Evolutionary conservation across 2,797 vertebrate species (phyloP), one percentile per base, ranked within the genome.

Genomic region (Urosaurus nigricauda): DNA sequence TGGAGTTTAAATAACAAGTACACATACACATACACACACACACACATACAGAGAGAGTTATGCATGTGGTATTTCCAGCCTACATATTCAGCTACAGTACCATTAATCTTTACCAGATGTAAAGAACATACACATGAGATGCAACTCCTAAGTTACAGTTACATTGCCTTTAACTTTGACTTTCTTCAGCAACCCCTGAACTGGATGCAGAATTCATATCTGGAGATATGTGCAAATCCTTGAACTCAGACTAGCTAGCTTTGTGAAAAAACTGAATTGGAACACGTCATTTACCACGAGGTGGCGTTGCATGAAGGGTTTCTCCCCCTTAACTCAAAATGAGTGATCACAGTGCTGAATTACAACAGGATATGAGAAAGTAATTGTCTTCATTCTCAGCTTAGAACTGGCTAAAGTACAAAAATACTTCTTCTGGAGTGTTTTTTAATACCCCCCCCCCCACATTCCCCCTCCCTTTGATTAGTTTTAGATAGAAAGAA

Each of bases 351-450:
- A 2, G 11, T 5, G 65, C n/a, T 82, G 26, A 24, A 37, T 47
- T 1, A 3, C 35, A 58, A 5, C 35, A 51, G n/a, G 21, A 43
- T 43, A 51, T 19, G 2, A 40, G 43, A 81, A 88, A 53, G 37
- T 92, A 60, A 85, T 63, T 60, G n/a, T 83, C 88, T 91, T 84
- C 51, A 37, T 71, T 84, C 65, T 35, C 68, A n/a, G 53, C 14
- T 37, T 79, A n/a, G 37, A 73, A 71, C 32, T 24, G 26, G 35
- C 35, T 79, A 71, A 40, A 73, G 2, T 29, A 79, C 47, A 68
- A 71, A 79, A 79, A 73, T 29, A 12, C 32, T 47, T 24, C 19
- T 12, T 40, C 65, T 82, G 19, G 5, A 26, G 40, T 5, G 29
- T 11, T 19, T 14, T 77, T 9, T 14, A 2, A 3, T 21, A 32